A percentile compares a stretch with the other conserved stretches of the same genome.
phyloP scores from a whole-genome alignment of 2,888 invertebrate species.

The Dioctria linearis region DNA sequence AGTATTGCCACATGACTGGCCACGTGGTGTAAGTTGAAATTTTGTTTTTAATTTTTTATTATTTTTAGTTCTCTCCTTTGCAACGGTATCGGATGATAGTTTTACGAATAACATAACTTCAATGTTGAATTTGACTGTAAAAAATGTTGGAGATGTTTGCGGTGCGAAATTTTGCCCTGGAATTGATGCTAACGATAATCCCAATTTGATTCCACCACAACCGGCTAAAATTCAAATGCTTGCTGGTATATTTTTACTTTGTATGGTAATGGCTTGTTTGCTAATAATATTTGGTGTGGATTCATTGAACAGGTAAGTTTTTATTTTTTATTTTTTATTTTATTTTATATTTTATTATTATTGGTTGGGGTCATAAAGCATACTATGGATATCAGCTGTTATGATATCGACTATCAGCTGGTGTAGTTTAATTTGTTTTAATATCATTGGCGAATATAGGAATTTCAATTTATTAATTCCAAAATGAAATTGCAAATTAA shows the following conservation, averaged over 20 bases:
- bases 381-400: no score
- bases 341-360: no score
- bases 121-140: conserved; percentile 61
- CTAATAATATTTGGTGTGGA: conserved; percentile 86
- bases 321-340: no score
- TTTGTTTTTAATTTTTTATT: neutral
- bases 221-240: conserved; percentile 83
- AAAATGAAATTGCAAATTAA: no score
- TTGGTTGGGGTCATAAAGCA: no score
- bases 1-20: no score
- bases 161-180: conserved; percentile 84
- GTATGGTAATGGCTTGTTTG: conserved; percentile 82
- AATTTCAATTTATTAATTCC: no score
- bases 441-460: no score
- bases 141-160: conserved; percentile 76
- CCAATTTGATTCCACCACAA: conserved; percentile 82
- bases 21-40: no score
- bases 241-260: conserved; percentile 85
- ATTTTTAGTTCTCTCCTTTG: conserved; percentile 63
- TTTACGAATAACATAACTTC: neutral
- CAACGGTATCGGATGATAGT: conserved; percentile 60
- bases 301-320: conserved; percentile 79
- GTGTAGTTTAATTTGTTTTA: no score
- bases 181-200: conserved; percentile 73
- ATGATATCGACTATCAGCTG: no score